phyloP scores from a whole-genome alignment of 2,797 vertebrate genomes.

The Eupleurogrammus muticus region DNA sequence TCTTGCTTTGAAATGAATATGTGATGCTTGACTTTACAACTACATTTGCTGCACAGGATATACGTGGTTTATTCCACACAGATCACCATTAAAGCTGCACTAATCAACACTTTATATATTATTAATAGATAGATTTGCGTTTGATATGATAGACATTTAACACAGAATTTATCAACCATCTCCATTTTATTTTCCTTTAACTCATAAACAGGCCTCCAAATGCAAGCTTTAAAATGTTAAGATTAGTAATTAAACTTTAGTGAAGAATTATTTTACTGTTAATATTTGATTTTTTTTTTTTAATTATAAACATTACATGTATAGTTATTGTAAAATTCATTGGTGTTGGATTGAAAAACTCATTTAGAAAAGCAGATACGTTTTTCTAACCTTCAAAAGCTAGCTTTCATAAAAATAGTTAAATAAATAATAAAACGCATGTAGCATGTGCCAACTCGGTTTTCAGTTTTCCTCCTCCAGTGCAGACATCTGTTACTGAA shows the following conservation, averaged over 20 bases:
- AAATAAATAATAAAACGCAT: neutral
- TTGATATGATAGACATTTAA: neutral
- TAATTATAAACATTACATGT: too few relatives aligned
- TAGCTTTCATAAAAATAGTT: neutral
- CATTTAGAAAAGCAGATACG: neutral
- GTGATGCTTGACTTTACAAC: neutral
- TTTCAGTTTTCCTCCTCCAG: neutral
- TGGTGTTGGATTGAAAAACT: neutral
- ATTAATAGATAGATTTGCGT: neutral
- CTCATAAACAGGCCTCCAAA: neutral
- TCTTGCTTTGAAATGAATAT: neutral
- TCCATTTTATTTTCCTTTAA: neutral
- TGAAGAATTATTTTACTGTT: too few relatives aligned
- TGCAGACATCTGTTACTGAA: neutral
- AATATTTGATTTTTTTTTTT: too few relatives aligned
- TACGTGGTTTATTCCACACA: neutral
- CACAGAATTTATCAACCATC: too few relatives aligned
- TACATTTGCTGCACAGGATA: neutral
- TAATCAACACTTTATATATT: constrained; percentile 4
- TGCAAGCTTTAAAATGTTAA: too few relatives aligned
- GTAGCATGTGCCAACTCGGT: neutral
- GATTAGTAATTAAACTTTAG: too few relatives aligned
- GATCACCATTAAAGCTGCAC: neutral
- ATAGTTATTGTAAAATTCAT: too few relatives aligned
- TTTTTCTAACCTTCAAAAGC: constrained; percentile 5